These are phyloP conservation scores for Solenodon paradoxus DNA, from an alignment of 2,113 vertebrate species.

Conservation along the genomic window DNA sequence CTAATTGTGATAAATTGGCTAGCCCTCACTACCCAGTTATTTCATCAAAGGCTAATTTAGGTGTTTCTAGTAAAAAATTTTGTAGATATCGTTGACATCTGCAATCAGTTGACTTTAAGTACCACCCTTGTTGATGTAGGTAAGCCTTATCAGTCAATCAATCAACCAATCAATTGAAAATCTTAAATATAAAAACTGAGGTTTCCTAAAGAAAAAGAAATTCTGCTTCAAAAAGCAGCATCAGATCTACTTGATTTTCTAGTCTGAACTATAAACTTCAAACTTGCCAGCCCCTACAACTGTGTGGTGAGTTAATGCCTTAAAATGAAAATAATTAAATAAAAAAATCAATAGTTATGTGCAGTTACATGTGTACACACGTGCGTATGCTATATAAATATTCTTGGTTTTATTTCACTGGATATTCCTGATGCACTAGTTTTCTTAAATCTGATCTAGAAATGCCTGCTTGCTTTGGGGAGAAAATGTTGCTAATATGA, in stretches of 20 bases:
- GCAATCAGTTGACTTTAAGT: background rate
- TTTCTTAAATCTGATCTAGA: background rate
- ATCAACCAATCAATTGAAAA: background rate
- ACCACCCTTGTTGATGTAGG: background rate
- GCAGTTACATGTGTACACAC: background rate
- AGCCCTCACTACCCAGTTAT: background rate
- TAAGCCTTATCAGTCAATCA: too few relatives aligned
- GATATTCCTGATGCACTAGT: background rate
- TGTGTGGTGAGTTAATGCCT: background rate
- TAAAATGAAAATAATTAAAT: background rate
- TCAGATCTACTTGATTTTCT: background rate
- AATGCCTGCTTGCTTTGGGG: background rate
- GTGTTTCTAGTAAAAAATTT: background rate
- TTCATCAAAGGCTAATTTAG: background rate
- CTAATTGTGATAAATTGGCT: background rate
- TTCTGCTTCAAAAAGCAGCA: background rate
- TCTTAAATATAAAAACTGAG: background rate
- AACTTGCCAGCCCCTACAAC: background rate
- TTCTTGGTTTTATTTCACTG: background rate
- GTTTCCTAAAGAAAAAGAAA: background rate
- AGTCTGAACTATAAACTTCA: background rate
- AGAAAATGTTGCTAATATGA: conserved; percentile 2
- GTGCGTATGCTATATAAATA: background rate
- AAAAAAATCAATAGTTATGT: background rate
- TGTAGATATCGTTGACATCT: background rate